phyloP scores from a whole-genome alignment of 1,140 invertebrate genomes.

The Drosophila saltans region DNA sequence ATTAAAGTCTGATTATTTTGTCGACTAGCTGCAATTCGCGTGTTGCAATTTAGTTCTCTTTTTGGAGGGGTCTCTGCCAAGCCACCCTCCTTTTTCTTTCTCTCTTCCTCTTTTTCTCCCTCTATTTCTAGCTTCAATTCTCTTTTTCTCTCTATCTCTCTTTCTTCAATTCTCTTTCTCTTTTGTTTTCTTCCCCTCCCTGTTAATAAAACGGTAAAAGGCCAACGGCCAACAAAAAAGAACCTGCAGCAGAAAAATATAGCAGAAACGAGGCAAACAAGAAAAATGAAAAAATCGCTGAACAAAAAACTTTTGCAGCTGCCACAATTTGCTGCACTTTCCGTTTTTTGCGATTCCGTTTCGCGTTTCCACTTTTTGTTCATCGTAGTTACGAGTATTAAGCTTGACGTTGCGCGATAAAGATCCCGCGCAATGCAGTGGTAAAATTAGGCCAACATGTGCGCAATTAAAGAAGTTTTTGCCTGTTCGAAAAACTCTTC shows the following conservation, averaged over 20 bases:
- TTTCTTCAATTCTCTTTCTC: neutral
- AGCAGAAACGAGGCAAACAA: conserved; percentile 26
- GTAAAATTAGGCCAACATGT: conserved; percentile 67
- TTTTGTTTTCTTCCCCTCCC: conserved; percentile 45
- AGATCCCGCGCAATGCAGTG: conserved; percentile 59
- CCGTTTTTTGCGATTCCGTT: conserved; percentile 78
- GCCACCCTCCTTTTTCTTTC: neutral
- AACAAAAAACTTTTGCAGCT: conserved; percentile 74
- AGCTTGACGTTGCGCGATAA: conserved; percentile 61
- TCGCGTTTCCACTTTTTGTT: conserved; percentile 66
- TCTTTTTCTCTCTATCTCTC: neutral
- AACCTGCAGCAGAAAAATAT: conserved; percentile 43
- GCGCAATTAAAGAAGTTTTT: conserved; percentile 34
- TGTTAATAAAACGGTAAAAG: conserved; percentile 72
- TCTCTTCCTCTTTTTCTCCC: neutral
- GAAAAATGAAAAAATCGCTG: conserved; percentile 27
- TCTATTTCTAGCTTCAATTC: neutral
- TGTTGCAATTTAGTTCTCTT: conserved; percentile 52
- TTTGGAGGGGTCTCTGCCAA: neutral
- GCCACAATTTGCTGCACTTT: conserved; percentile 82
- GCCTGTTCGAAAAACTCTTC: neutral
- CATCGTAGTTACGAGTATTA: conserved; percentile 63
- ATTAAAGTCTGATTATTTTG: conserved; percentile 79
- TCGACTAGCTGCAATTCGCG: conserved; percentile 73
- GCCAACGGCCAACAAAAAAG: conserved; percentile 62